Conservation (phyloP, 2,797 vertebrate genomes). For the Epinephelus malabaricus region DNA sequence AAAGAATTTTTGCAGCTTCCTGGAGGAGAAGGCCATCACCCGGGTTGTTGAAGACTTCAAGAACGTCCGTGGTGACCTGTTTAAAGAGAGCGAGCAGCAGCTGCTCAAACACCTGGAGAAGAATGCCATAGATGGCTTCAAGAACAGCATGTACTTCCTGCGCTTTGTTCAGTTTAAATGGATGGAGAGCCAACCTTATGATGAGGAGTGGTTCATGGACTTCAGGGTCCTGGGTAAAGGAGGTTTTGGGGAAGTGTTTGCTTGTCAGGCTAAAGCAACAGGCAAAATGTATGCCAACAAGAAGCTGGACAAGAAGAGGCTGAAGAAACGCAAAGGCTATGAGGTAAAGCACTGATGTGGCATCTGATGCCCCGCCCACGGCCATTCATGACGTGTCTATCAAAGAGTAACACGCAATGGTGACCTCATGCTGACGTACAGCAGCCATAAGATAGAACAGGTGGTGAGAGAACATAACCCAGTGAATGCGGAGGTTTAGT, state of each 20-base stretch:
- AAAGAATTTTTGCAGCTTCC: slow-evolving; percentile 83
- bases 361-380: not conserved
- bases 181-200: slow-evolving; percentile 83
- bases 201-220: slow-evolving; percentile 88
- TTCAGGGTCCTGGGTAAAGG: slow-evolving; percentile 88
- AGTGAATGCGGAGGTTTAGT: slow-evolving; percentile 59
- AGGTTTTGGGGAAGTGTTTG: slow-evolving; percentile 86
- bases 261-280: slow-evolving; percentile 87
- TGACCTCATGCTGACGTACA: not conserved
- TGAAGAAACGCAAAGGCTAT: slow-evolving; percentile 88
- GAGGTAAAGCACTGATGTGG: slow-evolving; percentile 68
- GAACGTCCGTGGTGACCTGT: slow-evolving; percentile 79
- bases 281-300: slow-evolving; percentile 90
- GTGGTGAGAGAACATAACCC: slow-evolving; percentile 33
- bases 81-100: slow-evolving; percentile 85
- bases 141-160: slow-evolving; percentile 85
- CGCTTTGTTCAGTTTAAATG: slow-evolving; percentile 87
- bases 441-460: slow-evolving; percentile 22
- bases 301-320: slow-evolving; percentile 87
- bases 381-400: not conserved
- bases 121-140: slow-evolving; percentile 70
- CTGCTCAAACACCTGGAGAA: slow-evolving; percentile 82
- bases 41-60: slow-evolving; percentile 85
- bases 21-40: slow-evolving; percentile 84
- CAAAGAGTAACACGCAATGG: not conserved